Conservation (phyloP, 2,113 vertebrate species). For the Hemicordylus capensis region DNA sequence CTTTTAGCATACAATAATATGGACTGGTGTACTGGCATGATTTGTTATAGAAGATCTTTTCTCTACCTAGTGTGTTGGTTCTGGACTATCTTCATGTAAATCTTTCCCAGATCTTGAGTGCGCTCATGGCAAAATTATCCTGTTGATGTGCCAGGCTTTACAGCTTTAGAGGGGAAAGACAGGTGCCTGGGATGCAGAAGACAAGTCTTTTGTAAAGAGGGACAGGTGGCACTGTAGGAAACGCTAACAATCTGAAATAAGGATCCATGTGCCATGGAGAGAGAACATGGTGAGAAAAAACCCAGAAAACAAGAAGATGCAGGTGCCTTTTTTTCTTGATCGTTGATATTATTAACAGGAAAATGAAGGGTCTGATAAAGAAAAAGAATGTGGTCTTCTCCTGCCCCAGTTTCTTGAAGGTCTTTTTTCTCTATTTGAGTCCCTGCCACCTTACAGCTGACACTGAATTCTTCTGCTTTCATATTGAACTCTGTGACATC, state of each 20-base stretch:
- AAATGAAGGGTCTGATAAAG: neutral
- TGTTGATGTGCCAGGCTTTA: neutral
- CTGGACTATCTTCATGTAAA: neutral
- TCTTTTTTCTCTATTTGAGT: neutral
- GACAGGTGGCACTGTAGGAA: neutral
- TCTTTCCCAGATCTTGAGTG: neutral
- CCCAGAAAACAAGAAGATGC: neutral
- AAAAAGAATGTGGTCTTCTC: neutral
- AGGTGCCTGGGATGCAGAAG: conserved; percentile 1
- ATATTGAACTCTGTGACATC: too few species aligned
- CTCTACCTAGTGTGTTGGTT: neutral
- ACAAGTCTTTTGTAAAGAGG: neutral
- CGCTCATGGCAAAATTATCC: neutral
- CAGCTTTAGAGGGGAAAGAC: neutral
- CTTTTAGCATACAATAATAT: too few species aligned
- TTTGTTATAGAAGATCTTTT: neutral
- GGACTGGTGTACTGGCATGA: neutral
- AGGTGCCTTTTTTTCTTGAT: neutral
- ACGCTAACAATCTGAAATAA: conserved; percentile 6
- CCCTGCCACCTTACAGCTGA: neutral
- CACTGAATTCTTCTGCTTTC: neutral
- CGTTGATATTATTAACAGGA: neutral
- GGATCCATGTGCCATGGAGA: neutral
- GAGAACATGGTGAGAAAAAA: too few species aligned
- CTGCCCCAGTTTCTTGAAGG: neutral